phyloP scores from a whole-genome alignment of 2,797 vertebrate species.

The Cetoscarus ocellatus region DNA sequence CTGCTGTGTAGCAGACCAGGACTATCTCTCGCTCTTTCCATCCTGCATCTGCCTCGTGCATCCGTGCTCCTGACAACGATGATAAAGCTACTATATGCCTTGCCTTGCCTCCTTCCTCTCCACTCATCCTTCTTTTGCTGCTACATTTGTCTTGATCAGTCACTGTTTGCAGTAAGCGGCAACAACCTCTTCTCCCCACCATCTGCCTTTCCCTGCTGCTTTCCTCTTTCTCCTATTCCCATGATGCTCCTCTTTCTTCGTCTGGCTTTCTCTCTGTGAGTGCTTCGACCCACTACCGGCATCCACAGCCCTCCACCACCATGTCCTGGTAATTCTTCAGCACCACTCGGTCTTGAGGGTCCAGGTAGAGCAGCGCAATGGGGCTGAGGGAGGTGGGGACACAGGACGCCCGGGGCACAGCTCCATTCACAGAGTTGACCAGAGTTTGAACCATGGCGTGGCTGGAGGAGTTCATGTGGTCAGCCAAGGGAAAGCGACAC shows the following conservation, averaged over 20 bases:
- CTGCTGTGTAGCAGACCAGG: not conserved
- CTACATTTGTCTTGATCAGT: conserved; percentile 53
- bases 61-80: conserved; percentile 31
- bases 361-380: conserved; percentile 88
- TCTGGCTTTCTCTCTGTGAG: conserved; percentile 10
- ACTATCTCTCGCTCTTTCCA: conserved; percentile 18
- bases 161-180: conserved; percentile 35
- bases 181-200: conserved; percentile 25
- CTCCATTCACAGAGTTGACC: conserved; percentile 89
- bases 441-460: conserved; percentile 91
- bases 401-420: conserved; percentile 87
- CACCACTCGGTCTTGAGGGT: conserved; percentile 87
- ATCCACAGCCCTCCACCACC: conserved; percentile 90
- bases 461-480: conserved; percentile 91
- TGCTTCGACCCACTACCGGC: conserved; percentile 75
- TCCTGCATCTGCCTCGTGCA: conserved; percentile 4
- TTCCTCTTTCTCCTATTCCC: conserved; percentile 27
- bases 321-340: conserved; percentile 91
- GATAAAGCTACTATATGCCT: conserved; percentile 41
- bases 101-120: conserved; percentile 11
- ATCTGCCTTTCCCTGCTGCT: conserved; percentile 32
- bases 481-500: conserved; percentile 88
- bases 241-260: conserved; percentile 10
- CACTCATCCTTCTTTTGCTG: conserved; percentile 23
- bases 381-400: conserved; percentile 89